Evolutionary conservation across 2,113 vertebrate species (phyloP).

Genomic region (Mionectes macconnelli): DNA sequence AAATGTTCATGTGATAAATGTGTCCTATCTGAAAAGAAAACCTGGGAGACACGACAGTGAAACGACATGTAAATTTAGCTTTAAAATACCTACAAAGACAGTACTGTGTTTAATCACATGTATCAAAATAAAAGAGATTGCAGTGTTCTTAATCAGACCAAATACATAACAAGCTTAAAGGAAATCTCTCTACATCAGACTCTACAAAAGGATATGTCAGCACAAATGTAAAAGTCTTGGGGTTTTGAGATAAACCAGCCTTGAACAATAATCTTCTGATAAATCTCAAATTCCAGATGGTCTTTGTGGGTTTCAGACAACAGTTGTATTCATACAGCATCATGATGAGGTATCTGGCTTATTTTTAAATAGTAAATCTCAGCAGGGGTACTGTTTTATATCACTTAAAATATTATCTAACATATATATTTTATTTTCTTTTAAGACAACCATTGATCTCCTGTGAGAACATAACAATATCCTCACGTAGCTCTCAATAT

Average conservation of each 20-base stretch:
- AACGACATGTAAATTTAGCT: neutral
- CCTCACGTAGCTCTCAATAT: neutral
- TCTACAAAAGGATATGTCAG: neutral
- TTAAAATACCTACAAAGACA: neutral
- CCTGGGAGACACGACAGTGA: slow-evolving; percentile 10
- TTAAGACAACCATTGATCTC: neutral
- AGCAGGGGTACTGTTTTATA: neutral
- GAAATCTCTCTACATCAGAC: neutral
- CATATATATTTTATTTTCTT: neutral
- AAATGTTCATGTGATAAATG: neutral
- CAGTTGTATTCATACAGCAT: neutral
- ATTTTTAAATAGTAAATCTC: neutral
- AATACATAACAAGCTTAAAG: neutral
- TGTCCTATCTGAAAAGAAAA: slow-evolving; percentile 15
- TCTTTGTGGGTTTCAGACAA: neutral
- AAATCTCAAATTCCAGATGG: slow-evolving; percentile 10
- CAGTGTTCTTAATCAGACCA: neutral
- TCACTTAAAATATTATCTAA: neutral
- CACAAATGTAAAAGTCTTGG: neutral
- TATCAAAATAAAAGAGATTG: neutral
- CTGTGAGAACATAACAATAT: neutral
- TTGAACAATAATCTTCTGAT: slow-evolving; percentile 3
- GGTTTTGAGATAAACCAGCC: neutral
- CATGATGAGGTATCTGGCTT: neutral
- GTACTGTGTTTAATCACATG: neutral